Evolutionary conservation across 2,888 invertebrate genomes (phyloP).

Genomic region (Euproctis similis): DNA sequence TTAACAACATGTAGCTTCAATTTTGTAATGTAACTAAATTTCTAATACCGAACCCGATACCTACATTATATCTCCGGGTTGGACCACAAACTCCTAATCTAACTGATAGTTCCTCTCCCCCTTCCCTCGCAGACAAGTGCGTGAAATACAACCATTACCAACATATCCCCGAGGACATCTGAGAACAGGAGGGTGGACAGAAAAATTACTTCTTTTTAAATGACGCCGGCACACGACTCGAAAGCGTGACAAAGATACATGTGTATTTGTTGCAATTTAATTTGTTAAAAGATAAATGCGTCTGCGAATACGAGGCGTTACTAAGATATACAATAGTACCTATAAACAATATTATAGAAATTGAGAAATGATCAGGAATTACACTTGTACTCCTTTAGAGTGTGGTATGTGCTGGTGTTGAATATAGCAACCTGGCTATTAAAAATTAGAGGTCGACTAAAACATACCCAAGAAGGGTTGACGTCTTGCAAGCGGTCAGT

Average conservation of each 20-base stretch:
- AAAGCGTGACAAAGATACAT: constrained; percentile 1
- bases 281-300: constrained; percentile 1
- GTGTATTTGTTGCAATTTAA: constrained; percentile 1
- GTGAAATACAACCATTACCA: constrained; percentile 22
- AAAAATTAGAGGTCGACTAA: too few relatives aligned
- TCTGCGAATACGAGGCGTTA: too few relatives aligned
- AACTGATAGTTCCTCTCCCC: constrained; percentile 16
- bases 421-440: too few relatives aligned
- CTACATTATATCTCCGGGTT: background rate
- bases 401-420: too few relatives aligned
- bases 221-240: constrained; percentile 1
- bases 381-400: too few relatives aligned
- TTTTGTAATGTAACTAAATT: too few relatives aligned
- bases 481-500: too few relatives aligned
- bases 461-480: too few relatives aligned
- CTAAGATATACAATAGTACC: too few relatives aligned
- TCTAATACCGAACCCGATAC: background rate
- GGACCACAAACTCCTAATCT: constrained; percentile 17
- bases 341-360: too few relatives aligned
- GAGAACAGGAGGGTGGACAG: constrained; percentile 1
- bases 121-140: constrained; percentile 12
- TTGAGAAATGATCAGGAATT: too few relatives aligned
- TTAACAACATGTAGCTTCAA: too few relatives aligned
- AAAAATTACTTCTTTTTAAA: constrained; percentile 9
- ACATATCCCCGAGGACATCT: constrained; percentile 14